Percentiles rank a stretch among this genome's conserved stretches.
Conservation (phyloP, 2,888 invertebrate genomes). For the Ypsolopha sequella region DNA sequence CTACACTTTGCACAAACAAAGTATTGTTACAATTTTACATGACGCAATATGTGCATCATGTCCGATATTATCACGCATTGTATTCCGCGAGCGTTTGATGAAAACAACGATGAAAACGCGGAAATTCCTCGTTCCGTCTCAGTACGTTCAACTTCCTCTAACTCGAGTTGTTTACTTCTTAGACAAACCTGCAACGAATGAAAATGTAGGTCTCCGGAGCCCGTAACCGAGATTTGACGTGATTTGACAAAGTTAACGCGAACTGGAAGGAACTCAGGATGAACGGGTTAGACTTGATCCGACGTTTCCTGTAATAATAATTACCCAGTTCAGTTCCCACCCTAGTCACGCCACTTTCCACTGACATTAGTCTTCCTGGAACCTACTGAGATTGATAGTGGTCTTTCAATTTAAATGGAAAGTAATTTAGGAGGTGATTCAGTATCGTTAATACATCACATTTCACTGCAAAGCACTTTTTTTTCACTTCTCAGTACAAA, state of each 20-base stretch:
- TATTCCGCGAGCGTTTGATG: too few species aligned
- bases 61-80: too few species aligned
- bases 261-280: slow-evolving; percentile 10
- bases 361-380: slow-evolving; percentile 19
- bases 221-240: neutral
- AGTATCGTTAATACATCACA: too few species aligned
- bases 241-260: neutral
- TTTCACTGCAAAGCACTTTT: too few species aligned
- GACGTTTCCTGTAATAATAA: slow-evolving; percentile 33
- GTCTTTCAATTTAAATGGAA: too few species aligned
- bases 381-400: slow-evolving; percentile 6
- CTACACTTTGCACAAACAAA: too few species aligned
- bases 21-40: too few species aligned
- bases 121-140: slow-evolving; percentile 1
- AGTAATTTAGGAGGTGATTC: too few species aligned
- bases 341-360: slow-evolving; percentile 34
- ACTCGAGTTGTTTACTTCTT: neutral
- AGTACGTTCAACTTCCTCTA: neutral
- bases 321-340: slow-evolving; percentile 19
- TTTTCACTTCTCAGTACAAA: too few species aligned
- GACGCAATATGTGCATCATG: too few species aligned
- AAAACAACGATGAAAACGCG: neutral
- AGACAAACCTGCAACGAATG: neutral
- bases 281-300: slow-evolving; percentile 12
- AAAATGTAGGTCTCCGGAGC: neutral